Percentiles rank a stretch among this genome's conserved stretches.
Conservation (phyloP, 2,888 invertebrate genomes). For the Melanostoma mellinum region DNA sequence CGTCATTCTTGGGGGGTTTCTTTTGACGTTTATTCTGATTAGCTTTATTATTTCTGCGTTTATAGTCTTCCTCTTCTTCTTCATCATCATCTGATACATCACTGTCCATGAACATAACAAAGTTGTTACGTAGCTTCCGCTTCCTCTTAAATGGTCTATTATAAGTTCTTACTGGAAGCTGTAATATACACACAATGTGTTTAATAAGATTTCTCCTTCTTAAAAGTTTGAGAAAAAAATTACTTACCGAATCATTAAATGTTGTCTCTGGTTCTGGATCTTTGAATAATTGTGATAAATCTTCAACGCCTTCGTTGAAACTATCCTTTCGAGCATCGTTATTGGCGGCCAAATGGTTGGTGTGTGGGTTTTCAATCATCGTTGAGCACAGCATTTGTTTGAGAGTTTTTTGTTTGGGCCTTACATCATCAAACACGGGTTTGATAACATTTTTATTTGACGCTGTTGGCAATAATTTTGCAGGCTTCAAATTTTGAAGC, state of each 20-base stretch:
- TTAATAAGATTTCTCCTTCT: background rate
- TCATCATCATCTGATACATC: conserved; percentile 76
- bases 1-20: conserved; percentile 18
- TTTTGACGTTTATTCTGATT: conserved; percentile 63
- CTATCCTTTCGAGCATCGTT: conserved; percentile 26
- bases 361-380: conserved; percentile 74
- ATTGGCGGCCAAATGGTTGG: conserved; percentile 2
- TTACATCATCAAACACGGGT: conserved; percentile 72
- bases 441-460: conserved; percentile 32
- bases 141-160: conserved; percentile 76
- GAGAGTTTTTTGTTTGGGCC: conserved; percentile 75
- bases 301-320: conserved; percentile 40
- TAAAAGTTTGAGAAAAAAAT: background rate
- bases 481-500: conserved; percentile 75
- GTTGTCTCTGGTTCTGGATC: conserved; percentile 77
- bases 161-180: conserved; percentile 79
- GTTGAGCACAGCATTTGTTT: conserved; percentile 79
- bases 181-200: conserved; percentile 19
- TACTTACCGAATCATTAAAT: conserved; percentile 77
- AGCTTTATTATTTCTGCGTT: conserved; percentile 67
- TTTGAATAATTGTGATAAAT: conserved; percentile 75
- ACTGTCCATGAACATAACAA: conserved; percentile 76
- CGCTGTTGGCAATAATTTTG: conserved; percentile 27
- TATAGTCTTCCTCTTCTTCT: conserved; percentile 73
- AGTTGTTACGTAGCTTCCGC: conserved; percentile 76